Evolutionary conservation across 2,797 vertebrate species (phyloP).

Genomic region (Cetoscarus ocellatus): DNA sequence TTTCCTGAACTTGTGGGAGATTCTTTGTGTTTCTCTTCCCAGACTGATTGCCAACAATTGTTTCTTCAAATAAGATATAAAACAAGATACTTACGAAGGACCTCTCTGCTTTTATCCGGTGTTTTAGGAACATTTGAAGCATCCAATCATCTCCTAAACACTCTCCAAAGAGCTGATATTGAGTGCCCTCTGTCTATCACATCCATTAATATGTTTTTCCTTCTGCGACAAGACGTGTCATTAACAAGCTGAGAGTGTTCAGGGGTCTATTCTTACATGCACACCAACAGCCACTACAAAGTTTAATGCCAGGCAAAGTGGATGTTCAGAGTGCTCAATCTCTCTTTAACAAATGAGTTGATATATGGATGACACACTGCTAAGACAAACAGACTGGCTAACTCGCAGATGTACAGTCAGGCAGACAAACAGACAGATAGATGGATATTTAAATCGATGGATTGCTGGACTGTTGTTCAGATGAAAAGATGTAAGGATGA

Average conservation of each 20-base stretch:
- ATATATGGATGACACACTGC: neutral
- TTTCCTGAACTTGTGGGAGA: neutral
- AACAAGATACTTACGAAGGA: slow-evolving; percentile 3
- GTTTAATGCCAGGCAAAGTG: slow-evolving; percentile 4
- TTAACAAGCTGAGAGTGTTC: neutral
- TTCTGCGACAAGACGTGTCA: slow-evolving; percentile 29
- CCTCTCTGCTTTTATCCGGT: neutral
- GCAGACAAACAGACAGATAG: neutral
- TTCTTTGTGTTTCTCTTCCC: neutral
- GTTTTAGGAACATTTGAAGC: slow-evolving; percentile 21
- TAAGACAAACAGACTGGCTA: neutral
- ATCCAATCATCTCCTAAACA: slow-evolving; percentile 5
- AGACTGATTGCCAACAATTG: slow-evolving; percentile 11
- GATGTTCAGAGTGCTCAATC: neutral
- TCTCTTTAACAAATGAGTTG: neutral
- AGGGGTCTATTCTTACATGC: neutral
- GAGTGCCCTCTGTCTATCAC: neutral
- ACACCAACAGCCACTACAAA: neutral
- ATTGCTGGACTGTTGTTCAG: neutral
- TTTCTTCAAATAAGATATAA: neutral
- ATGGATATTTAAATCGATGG: neutral
- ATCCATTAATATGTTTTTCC: slow-evolving; percentile 26
- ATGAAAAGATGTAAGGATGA: neutral
- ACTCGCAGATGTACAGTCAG: neutral
- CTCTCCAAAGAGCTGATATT: slow-evolving; percentile 27